Base-by-base conservation (phyloP, 2,888 invertebrate genomes). In the Pseudeuparius sepicola region DNA sequence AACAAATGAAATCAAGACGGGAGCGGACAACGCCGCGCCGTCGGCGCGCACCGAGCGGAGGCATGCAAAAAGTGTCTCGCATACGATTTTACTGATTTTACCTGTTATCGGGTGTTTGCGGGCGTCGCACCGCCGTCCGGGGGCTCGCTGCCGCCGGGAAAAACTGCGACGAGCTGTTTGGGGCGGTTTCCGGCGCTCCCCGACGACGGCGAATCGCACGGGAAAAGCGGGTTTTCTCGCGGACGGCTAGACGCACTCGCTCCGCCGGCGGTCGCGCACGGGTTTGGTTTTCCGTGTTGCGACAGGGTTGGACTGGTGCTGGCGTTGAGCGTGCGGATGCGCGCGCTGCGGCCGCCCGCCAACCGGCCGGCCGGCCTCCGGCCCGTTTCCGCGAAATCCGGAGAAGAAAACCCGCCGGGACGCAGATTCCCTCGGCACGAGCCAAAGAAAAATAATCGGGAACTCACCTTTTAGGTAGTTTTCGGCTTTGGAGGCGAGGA, bases 231-330 rank as follows among this genome's bases (percentile, higher is more conserved):
- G 43, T 41, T 43, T 42, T 45, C 44, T 45, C 48, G 45, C 47
- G 43, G 43, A 44, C 45, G 37, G 35, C 33, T 34, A 41, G 34
- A 36, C 41, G 36, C 39, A 37, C 40, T 44, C 43, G 37, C 32
- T 39, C 31, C 37, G 38, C 41, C 41, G n/a, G n/a, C n/a, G n/a
- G n/a, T n/a, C n/a, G n/a, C 24, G 39, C 40, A 41, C 47, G 47
- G 46, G 46, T 47, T 46, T 45, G 41, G 47, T 46, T 46, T 49
- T 46, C 47, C 43, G 48, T 50, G 50, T 50, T 53, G 52, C 53
- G 52, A 51, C 53, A 51, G 50, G 51, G 51, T 51, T 45, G 51
- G n/a, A n/a, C n/a, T 46, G 47, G 46, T 35, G 37, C 31, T 34
- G 35, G 34, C 34, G 39, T 42, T 37, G 42, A 39, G 40, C 40